These are phyloP conservation scores for Heteronetta atricapilla DNA, from an alignment of 2,113 vertebrate species.

Conservation along the genomic window DNA sequence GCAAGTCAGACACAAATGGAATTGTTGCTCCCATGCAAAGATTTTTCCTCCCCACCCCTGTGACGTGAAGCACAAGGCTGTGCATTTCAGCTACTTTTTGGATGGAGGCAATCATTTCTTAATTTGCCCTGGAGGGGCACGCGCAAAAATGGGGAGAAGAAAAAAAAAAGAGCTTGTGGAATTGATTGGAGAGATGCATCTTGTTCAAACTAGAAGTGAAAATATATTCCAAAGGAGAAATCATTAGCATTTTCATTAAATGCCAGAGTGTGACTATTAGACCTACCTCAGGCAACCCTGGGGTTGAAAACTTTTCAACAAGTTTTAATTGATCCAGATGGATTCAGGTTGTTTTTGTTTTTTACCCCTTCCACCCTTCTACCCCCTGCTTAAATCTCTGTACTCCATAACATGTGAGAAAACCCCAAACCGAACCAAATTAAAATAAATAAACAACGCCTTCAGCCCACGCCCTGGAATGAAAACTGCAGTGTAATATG, in stretches of 20 bases:
- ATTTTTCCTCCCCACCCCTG: constrained; percentile 13
- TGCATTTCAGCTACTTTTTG: constrained; percentile 53
- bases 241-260: constrained; percentile 56
- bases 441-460: constrained; percentile 70
- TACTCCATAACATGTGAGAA: constrained; percentile 59
- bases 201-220: constrained; percentile 62
- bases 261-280: constrained; percentile 14
- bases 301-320: constrained; percentile 45
- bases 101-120: constrained; percentile 67
- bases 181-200: constrained; percentile 50
- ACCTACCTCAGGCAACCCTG: constrained; percentile 45
- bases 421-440: constrained; percentile 61
- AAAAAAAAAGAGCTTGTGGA: constrained; percentile 33
- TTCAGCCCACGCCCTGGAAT: constrained; percentile 58
- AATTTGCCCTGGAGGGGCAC: constrained; percentile 62
- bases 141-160: constrained; percentile 22
- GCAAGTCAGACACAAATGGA: background rate
- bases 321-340: constrained; percentile 47
- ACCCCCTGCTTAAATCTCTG: constrained; percentile 36
- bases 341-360: constrained; percentile 52
- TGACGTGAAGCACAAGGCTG: constrained; percentile 40
- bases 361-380: constrained; percentile 61
- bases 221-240: constrained; percentile 43
- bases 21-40: constrained; percentile 23
- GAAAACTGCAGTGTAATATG: constrained; percentile 54